Evolutionary conservation across 2,797 vertebrate genomes (phyloP).

Genomic region (Labroides dimidiatus): DNA sequence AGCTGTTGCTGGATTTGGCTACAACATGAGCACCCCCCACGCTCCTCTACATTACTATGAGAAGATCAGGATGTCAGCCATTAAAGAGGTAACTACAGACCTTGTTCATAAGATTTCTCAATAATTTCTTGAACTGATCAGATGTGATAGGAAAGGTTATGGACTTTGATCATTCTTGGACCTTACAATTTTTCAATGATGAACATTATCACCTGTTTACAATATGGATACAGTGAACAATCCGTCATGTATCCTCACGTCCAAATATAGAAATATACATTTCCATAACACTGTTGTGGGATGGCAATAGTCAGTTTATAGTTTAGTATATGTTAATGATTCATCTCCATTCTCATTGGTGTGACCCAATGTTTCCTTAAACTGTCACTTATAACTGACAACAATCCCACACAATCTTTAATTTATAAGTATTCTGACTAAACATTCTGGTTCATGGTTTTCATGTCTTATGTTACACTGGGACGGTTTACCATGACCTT

Average conservation of each 20-base stretch:
- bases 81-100: constrained; percentile 88
- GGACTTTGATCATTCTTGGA: no score
- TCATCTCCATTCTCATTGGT: constrained; percentile 2
- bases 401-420: constrained; percentile 21
- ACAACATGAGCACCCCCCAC: constrained; percentile 91
- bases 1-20: constrained; percentile 93
- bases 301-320: background rate
- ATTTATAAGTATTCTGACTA: constrained; percentile 33
- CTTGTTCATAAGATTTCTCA: background rate
- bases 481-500: constrained; percentile 56
- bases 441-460: no score
- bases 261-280: no score
- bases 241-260: no score
- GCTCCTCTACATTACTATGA: constrained; percentile 95
- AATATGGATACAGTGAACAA: no score
- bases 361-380: no score
- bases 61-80: constrained; percentile 93
- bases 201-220: no score
- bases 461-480: constrained; percentile 14
- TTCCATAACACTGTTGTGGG: no score
- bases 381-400: background rate
- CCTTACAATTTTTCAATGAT: no score
- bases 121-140: background rate
- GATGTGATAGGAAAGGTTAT: no score
- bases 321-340: constrained; percentile 14